phyloP scores from a whole-genome alignment of 2,113 vertebrate genomes.

The Odontesthes bonariensis region DNA sequence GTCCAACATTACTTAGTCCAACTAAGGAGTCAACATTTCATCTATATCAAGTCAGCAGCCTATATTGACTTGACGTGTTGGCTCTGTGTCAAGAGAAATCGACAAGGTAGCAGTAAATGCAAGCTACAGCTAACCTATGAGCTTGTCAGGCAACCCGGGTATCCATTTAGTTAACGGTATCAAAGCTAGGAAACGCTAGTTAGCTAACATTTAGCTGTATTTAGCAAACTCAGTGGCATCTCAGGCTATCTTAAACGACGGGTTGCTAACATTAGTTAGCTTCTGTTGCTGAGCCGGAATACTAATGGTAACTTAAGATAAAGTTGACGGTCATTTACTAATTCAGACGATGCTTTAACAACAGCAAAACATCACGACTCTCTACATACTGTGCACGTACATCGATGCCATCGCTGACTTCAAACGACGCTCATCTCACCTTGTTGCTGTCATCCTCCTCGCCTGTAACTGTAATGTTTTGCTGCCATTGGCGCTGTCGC shows the following conservation, averaged over 20 bases:
- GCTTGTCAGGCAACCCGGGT: slow-evolving; percentile 13
- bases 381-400: not conserved
- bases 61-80: not conserved
- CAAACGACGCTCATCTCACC: slow-evolving; percentile 64
- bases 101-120: not conserved
- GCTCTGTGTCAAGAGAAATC: not conserved
- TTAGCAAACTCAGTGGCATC: slow-evolving; percentile 19
- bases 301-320: slow-evolving; percentile 56
- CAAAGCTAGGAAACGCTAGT: slow-evolving; percentile 11
- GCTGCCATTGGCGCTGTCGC: slow-evolving; percentile 81
- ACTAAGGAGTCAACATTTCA: slow-evolving; percentile 36
- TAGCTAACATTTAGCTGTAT: slow-evolving; percentile 17
- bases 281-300: slow-evolving; percentile 46
- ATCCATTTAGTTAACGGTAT: slow-evolving; percentile 17
- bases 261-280: slow-evolving; percentile 65
- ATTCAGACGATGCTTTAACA: slow-evolving; percentile 5
- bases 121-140: slow-evolving; percentile 2
- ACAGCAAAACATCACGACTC: not conserved
- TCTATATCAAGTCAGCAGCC: slow-evolving; percentile 14
- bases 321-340: slow-evolving; percentile 50
- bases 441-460: slow-evolving; percentile 79
- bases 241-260: slow-evolving; percentile 33
- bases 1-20: slow-evolving; percentile 29
- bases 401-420: slow-evolving; percentile 5
- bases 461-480: slow-evolving; percentile 69